Conservation (phyloP, 2,888 invertebrate genomes). For the Drosophila barbarae region DNA sequence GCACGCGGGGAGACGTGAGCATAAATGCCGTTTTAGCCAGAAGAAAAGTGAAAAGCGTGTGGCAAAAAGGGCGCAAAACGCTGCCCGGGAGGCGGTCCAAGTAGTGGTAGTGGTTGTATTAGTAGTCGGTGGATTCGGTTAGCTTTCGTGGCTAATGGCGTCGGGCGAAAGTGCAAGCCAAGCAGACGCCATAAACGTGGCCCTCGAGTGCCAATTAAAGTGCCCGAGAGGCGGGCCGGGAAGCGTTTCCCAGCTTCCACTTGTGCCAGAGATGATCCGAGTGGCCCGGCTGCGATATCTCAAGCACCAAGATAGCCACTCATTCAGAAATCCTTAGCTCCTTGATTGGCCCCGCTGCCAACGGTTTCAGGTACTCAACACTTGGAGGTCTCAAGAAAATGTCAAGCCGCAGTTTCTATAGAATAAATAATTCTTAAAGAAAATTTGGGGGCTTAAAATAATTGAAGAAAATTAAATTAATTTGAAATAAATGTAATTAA, state of each 20-base stretch:
- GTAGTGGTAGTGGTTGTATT: neutral
- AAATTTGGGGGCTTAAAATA: no score
- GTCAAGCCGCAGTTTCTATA: neutral
- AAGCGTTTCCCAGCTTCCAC: slow-evolving; percentile 15
- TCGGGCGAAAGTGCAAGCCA: slow-evolving; percentile 61
- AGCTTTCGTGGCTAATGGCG: slow-evolving; percentile 56
- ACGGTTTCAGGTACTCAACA: neutral
- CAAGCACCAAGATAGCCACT: neutral
- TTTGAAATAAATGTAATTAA: neutral
- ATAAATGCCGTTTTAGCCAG: slow-evolving; percentile 36
- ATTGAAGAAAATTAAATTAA: no score
- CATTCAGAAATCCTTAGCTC: slow-evolving; percentile 4
- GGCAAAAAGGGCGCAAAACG: slow-evolving; percentile 14
- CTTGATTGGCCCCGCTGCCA: neutral
- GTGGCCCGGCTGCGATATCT: neutral
- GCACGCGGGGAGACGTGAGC: slow-evolving; percentile 13
- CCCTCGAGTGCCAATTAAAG: slow-evolving; percentile 65
- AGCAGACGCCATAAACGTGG: slow-evolving; percentile 62
- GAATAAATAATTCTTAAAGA: neutral
- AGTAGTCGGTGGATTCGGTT: slow-evolving; percentile 34
- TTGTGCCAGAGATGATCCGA: slow-evolving; percentile 29
- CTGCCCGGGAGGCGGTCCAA: slow-evolving; percentile 1
- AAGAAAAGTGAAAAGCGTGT: slow-evolving; percentile 2
- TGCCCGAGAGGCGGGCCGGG: slow-evolving; percentile 19
- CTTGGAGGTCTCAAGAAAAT: neutral